These are phyloP conservation scores for Halcyon badia DNA, from an alignment of 2,797 vertebrate species.

Conservation along the genomic window DNA sequence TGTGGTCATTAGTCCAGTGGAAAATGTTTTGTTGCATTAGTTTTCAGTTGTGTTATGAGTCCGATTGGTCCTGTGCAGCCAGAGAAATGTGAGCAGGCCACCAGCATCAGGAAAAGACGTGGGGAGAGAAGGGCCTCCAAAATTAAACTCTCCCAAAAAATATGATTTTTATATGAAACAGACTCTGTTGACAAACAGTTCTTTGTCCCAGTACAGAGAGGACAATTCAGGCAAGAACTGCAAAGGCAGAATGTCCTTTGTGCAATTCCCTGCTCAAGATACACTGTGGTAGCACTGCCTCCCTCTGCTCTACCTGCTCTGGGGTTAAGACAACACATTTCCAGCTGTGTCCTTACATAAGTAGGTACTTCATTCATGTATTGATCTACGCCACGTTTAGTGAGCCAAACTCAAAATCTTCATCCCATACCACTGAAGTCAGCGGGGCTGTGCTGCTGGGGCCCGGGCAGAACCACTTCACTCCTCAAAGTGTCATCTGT, in stretches of 20 bases:
- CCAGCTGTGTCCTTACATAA: not conserved
- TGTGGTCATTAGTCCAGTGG: not conserved
- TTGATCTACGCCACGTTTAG: not conserved
- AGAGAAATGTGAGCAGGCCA: not conserved
- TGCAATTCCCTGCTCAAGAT: not conserved
- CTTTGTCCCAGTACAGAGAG: slow-evolving; percentile 1
- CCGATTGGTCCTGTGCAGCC: not conserved
- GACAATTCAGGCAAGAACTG: slow-evolving; percentile 4
- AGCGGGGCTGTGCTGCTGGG: not conserved
- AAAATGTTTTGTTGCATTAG: not conserved
- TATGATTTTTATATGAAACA: slow-evolving; percentile 44
- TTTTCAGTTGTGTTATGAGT: not conserved
- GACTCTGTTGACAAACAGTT: slow-evolving; percentile 28
- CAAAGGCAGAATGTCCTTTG: not conserved
- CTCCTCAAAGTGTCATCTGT: not conserved
- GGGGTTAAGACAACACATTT: not conserved
- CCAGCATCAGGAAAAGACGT: not conserved
- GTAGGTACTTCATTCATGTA: not conserved
- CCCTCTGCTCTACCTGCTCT: not conserved
- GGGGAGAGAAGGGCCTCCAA: not conserved
- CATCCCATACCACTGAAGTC: not conserved
- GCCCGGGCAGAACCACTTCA: not conserved
- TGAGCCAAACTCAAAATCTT: not conserved
- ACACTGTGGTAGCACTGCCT: not conserved
- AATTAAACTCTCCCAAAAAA: not conserved